These are phyloP conservation scores for Octodonta nipae DNA, from an alignment of 2,888 invertebrate genomes.

Conservation along the genomic window DNA sequence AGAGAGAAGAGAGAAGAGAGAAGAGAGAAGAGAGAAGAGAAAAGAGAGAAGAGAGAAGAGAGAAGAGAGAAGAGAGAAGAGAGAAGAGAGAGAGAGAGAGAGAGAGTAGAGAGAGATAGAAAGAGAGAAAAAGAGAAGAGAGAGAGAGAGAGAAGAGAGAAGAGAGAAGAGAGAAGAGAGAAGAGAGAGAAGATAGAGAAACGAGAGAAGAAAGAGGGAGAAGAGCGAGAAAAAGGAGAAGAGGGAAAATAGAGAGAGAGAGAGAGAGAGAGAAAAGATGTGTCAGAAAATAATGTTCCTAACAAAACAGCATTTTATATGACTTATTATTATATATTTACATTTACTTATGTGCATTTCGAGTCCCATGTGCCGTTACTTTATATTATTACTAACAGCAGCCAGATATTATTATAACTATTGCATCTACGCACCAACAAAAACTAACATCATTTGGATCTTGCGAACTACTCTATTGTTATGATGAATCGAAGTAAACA, in stretches of 20 bases:
- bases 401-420: too few species aligned
- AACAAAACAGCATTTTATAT: too few species aligned
- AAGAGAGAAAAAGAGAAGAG: not conserved
- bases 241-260: too few species aligned
- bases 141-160: not conserved
- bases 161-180: not conserved
- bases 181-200: not conserved
- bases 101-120: not conserved
- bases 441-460: too few species aligned
- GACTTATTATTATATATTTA: too few species aligned
- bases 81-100: not conserved
- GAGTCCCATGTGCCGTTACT: too few species aligned
- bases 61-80: not conserved
- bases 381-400: too few species aligned
- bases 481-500: too few species aligned
- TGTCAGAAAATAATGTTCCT: too few species aligned
- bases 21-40: not conserved
- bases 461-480: too few species aligned
- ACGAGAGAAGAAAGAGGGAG: not conserved
- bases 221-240: not conserved
- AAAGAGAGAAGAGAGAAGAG: not conserved
- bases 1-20: not conserved
- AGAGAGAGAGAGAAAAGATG: constrained; percentile 29
- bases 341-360: too few species aligned
- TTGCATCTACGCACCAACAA: too few species aligned